Percentiles rank a stretch among this genome's conserved stretches.
Evolutionary conservation across 2,797 vertebrate species (phyloP).

Genomic region (Sebastes kiyomatsui): DNA sequence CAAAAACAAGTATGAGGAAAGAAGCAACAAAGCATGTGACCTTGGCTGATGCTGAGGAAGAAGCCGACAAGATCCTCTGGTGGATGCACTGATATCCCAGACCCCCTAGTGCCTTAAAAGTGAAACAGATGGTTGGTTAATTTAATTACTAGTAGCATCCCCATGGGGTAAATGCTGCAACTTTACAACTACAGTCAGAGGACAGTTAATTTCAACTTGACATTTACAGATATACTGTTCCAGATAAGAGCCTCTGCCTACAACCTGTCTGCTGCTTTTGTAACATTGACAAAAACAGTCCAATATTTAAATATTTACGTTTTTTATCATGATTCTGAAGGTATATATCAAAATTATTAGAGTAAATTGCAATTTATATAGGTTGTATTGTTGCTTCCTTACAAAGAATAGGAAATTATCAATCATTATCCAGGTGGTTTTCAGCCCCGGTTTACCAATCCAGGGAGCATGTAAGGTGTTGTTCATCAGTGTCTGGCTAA

Average conservation of each 20-base stretch:
- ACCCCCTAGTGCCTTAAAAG: constrained; percentile 8
- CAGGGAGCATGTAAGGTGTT: constrained; percentile 72
- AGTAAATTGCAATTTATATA: too few relatives aligned
- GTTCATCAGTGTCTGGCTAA: constrained; percentile 71
- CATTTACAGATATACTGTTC: background rate
- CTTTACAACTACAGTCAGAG: too few relatives aligned
- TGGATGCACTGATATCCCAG: constrained; percentile 33
- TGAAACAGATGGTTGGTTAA: background rate
- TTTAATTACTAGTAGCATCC: too few relatives aligned
- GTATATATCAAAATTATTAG: too few relatives aligned
- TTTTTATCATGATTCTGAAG: too few relatives aligned
- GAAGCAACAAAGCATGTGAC: constrained; percentile 12
- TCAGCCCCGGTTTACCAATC: constrained; percentile 65
- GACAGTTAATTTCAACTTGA: background rate
- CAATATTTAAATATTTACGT: too few relatives aligned
- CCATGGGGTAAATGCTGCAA: background rate
- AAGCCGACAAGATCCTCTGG: constrained; percentile 35
- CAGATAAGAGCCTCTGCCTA: too few relatives aligned
- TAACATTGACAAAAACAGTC: background rate
- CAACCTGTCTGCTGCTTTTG: background rate
- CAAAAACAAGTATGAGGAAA: background rate
- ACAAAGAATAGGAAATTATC: constrained; percentile 59
- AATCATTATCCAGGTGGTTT: constrained; percentile 66
- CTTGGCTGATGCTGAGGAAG: constrained; percentile 29
- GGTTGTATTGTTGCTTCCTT: constrained; percentile 14